A percentile compares a stretch with the other conserved stretches of the same genome.
Evolutionary conservation across 2,888 invertebrate genomes (phyloP).

Genomic region (Furcula furcula): DNA sequence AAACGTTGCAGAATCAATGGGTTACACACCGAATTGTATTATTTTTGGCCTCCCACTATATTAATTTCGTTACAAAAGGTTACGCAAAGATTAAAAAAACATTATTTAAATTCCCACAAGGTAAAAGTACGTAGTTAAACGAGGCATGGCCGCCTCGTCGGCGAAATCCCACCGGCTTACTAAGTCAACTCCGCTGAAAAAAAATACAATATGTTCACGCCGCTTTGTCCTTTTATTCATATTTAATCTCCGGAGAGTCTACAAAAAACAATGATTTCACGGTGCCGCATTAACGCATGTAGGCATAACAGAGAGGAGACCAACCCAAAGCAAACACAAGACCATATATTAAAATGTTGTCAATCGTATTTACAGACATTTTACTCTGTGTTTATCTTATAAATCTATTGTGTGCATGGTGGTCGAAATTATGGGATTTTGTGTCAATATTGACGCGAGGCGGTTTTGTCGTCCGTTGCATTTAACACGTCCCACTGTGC

Average conservation of each 20-base stretch:
- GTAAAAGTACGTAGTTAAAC: constrained; percentile 55
- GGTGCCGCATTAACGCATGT: constrained; percentile 79
- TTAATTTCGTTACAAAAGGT: too few relatives aligned
- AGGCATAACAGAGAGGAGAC: constrained; percentile 75
- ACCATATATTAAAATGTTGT: constrained; percentile 81
- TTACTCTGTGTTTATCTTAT: constrained; percentile 80
- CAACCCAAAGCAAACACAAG: constrained; percentile 72
- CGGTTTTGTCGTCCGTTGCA: constrained; percentile 71
- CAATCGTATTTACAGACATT: constrained; percentile 80
- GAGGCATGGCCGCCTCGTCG: constrained; percentile 46
- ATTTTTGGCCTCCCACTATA: too few relatives aligned
- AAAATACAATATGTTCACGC: constrained; percentile 62
- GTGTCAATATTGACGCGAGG: constrained; percentile 73
- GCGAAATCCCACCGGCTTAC: constrained; percentile 66
- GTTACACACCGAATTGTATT: too few relatives aligned
- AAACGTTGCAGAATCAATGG: too few relatives aligned
- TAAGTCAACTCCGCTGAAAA: constrained; percentile 59
- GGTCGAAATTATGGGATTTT: constrained; percentile 79
- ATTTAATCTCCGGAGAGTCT: constrained; percentile 72
- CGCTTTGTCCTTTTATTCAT: constrained; percentile 76
- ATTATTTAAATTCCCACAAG: constrained; percentile 45
- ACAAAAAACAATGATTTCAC: constrained; percentile 81
- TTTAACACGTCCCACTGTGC: constrained; percentile 74
- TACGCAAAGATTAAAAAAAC: constrained; percentile 16
- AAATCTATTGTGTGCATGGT: constrained; percentile 79